A percentile compares a stretch with the other conserved stretches of the same genome.
phyloP scores from a whole-genome alignment of 2,113 vertebrate genomes.

The Phasianus colchicus region DNA sequence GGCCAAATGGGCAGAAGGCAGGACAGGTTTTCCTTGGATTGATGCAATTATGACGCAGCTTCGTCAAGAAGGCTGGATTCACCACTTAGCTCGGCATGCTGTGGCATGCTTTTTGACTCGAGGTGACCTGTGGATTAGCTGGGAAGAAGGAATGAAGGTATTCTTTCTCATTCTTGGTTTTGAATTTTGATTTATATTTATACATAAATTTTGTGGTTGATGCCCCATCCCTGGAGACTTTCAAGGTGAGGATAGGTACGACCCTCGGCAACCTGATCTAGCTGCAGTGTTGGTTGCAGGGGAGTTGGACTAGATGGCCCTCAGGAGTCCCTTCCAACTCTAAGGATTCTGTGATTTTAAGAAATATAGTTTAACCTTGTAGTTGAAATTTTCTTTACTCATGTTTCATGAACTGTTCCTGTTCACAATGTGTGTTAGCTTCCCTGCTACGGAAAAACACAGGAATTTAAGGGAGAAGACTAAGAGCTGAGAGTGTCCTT shows the following conservation, averaged over 20 bases:
- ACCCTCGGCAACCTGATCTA: no score
- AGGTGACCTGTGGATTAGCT: slow-evolving; percentile 96
- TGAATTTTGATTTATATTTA: no score
- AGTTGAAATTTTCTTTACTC: background rate
- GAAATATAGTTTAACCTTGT: background rate
- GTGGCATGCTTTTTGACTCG: slow-evolving; percentile 95
- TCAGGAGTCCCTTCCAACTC: no score
- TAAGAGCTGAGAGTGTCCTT: background rate
- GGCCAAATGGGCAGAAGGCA: slow-evolving; percentile 97
- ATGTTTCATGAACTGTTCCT: background rate
- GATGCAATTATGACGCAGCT: slow-evolving; percentile 99
- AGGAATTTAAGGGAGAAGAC: background rate
- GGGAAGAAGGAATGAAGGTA: slow-evolving; percentile 99
- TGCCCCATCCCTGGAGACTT: no score
- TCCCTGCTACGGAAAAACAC: background rate
- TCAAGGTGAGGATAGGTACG: no score
- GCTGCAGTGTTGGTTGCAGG: no score
- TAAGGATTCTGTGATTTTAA: no score
- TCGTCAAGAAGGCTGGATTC: slow-evolving; percentile 97
- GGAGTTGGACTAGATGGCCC: no score
- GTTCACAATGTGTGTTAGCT: background rate
- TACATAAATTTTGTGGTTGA: no score
- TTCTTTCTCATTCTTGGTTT: background rate
- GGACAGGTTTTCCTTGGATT: slow-evolving; percentile 97
- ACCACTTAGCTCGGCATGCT: slow-evolving; percentile 96